phyloP scores from a whole-genome alignment of 2,888 invertebrate genomes.

The Agriotes lineatus region DNA sequence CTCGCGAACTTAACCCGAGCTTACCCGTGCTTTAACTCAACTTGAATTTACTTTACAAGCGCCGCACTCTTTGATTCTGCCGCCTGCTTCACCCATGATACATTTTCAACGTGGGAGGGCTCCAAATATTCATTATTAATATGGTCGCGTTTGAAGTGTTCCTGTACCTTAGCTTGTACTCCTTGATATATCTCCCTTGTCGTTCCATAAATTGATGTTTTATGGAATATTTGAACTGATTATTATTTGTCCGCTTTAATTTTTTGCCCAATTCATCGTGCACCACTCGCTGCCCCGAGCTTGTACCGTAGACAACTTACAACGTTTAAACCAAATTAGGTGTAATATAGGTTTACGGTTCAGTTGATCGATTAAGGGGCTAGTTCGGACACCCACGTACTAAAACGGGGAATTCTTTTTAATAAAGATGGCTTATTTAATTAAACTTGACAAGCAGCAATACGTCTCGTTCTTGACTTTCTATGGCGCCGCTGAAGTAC shows the following conservation, averaged over 20 bases:
- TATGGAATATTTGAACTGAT: constrained; percentile 38
- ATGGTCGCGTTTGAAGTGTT: constrained; percentile 51
- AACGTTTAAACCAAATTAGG: constrained; percentile 34
- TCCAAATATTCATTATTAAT: constrained; percentile 59
- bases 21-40: constrained; percentile 40
- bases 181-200: constrained; percentile 48
- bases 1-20: constrained; percentile 37
- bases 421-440: constrained; percentile 23
- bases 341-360: constrained; percentile 30
- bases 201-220: constrained; percentile 50
- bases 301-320: constrained; percentile 11
- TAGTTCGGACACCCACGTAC: constrained; percentile 5
- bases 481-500: background rate
- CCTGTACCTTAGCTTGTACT: constrained; percentile 48
- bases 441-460: constrained; percentile 10
- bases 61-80: constrained; percentile 55
- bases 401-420: background rate
- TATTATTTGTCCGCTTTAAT: constrained; percentile 19
- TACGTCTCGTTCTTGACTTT: constrained; percentile 7
- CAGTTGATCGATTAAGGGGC: constrained; percentile 31
- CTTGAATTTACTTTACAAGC: constrained; percentile 49
- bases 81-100: constrained; percentile 56
- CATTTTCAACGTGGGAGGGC: constrained; percentile 63
- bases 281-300: constrained; percentile 16
- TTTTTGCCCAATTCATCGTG: constrained; percentile 7